These are phyloP conservation scores for Platalea minor DNA, from an alignment of 2,797 vertebrate species.

Conservation along the genomic window DNA sequence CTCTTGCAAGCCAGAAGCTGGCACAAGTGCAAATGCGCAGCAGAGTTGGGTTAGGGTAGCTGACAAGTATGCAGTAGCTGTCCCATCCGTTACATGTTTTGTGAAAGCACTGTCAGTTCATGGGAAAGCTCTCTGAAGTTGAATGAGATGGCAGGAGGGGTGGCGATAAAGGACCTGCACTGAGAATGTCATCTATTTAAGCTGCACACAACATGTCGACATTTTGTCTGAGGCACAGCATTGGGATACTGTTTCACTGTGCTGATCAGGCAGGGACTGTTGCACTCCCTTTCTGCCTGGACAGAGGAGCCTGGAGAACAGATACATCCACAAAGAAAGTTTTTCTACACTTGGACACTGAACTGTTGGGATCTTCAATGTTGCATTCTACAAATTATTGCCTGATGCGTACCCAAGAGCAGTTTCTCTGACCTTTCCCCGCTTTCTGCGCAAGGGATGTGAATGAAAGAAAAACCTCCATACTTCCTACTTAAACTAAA, in stretches of 20 bases:
- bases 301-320: neutral
- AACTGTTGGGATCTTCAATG: neutral
- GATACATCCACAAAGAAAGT: neutral
- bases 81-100: accelerated
- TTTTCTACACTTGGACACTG: neutral
- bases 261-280: neutral
- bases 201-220: neutral
- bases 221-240: neutral
- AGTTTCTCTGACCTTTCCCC: neutral
- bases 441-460: neutral
- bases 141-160: neutral
- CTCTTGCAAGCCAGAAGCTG: neutral
- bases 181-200: neutral
- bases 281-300: neutral
- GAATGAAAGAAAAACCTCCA: neutral
- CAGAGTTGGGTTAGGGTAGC: neutral
- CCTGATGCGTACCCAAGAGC: neutral
- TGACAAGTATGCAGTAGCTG: neutral
- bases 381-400: neutral
- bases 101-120: accelerated
- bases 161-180: neutral
- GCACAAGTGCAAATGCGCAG: neutral
- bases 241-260: neutral
- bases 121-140: neutral
- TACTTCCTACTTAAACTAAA: neutral